These are phyloP conservation scores for Pagetopsis macropterus DNA, from an alignment of 2,797 vertebrate species.

Conservation along the genomic window DNA sequence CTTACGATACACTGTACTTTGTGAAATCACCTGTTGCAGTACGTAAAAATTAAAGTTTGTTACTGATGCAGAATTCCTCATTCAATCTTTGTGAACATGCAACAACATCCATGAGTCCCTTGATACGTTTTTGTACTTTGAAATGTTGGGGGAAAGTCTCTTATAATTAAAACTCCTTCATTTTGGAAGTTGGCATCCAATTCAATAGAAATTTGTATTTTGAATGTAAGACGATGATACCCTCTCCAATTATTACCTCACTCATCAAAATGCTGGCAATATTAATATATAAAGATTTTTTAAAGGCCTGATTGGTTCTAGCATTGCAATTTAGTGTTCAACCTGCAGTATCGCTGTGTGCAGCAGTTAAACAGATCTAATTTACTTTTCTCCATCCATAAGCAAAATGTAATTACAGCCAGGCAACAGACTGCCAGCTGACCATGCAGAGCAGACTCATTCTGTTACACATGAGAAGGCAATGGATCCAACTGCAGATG, in stretches of 20 bases:
- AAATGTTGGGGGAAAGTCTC: not conserved
- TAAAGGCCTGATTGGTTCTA: not conserved
- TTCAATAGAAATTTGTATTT: too few species aligned
- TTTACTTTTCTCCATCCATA: not conserved
- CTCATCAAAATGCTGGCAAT: not conserved
- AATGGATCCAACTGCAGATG: slow-evolving; percentile 4
- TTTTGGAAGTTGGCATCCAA: slow-evolving; percentile 14
- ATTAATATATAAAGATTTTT: not conserved
- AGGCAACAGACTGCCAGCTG: not conserved
- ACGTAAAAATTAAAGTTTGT: slow-evolving; percentile 34
- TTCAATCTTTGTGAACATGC: slow-evolving; percentile 31
- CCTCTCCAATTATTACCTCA: too few species aligned
- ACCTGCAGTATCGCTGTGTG: not conserved
- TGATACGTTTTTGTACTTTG: slow-evolving; percentile 46
- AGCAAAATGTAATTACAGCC: not conserved
- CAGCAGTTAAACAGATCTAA: not conserved
- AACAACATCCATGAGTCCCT: slow-evolving; percentile 11
- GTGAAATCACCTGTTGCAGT: slow-evolving; percentile 24
- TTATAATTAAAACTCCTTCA: slow-evolving; percentile 42
- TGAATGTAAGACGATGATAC: too few species aligned
- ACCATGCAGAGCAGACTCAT: not conserved
- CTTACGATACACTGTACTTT: slow-evolving; percentile 32
- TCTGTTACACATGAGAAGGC: not conserved
- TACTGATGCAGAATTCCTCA: slow-evolving; percentile 30
- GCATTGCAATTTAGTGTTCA: not conserved